These are phyloP conservation scores for Oreochromis mossambicus DNA, from an alignment of 2,797 vertebrate genomes.

Conservation along the genomic window DNA sequence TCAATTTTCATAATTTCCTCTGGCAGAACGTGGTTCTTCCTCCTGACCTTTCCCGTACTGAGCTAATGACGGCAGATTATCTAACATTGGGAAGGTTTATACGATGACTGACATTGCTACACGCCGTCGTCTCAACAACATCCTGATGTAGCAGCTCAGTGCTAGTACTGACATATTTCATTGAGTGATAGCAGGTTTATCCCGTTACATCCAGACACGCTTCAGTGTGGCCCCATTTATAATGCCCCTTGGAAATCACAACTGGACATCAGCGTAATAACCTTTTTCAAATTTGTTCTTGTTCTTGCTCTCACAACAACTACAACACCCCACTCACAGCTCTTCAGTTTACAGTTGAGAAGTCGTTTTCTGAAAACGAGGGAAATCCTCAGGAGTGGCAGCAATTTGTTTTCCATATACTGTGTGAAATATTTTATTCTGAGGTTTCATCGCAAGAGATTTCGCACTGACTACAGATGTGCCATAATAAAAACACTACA, in stretches of 20 bases:
- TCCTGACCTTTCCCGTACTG: not conserved
- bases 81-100: not conserved
- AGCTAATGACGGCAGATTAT: not conserved
- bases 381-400: not conserved
- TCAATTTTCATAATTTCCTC: not conserved
- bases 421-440: not conserved
- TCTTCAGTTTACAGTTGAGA: not conserved
- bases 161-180: not conserved
- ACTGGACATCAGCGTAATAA: not conserved
- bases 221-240: not conserved
- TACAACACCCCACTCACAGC: not conserved
- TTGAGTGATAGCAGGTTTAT: not conserved
- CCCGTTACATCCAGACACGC: not conserved
- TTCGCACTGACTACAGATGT: not conserved
- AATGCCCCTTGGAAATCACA: not conserved
- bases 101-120: not conserved
- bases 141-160: not conserved
- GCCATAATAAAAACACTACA: constrained; percentile 7
- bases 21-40: not conserved
- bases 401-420: not conserved
- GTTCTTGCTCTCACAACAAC: not conserved
- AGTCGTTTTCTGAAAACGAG: not conserved
- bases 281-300: not conserved
- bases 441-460: not conserved
- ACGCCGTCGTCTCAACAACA: not conserved